Percentiles rank a stretch among this genome's conserved stretches.
phyloP scores from a whole-genome alignment of 2,797 vertebrate species.

The Myotis findleyi region DNA sequence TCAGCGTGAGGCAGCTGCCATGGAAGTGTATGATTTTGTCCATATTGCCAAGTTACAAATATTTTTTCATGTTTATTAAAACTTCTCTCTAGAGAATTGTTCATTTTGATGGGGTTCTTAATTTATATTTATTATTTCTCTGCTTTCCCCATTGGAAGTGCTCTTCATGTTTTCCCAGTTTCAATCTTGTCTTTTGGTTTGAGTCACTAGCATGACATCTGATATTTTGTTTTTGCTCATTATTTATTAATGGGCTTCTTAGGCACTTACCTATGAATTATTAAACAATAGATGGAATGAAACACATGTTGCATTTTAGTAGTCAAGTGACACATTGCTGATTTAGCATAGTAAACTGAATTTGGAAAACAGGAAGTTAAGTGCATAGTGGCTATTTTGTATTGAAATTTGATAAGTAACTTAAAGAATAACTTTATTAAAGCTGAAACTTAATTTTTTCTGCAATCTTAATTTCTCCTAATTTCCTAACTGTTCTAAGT shows the following conservation, averaged over 20 bases:
- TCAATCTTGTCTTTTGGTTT: slow-evolving; percentile 43
- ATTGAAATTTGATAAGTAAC: slow-evolving; percentile 38
- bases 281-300: slow-evolving; percentile 62
- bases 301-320: slow-evolving; percentile 50
- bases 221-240: slow-evolving; percentile 65
- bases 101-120: slow-evolving; percentile 30
- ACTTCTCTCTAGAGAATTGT: not conserved
- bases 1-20: not conserved
- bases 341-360: slow-evolving; percentile 46
- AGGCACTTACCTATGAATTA: slow-evolving; percentile 73
- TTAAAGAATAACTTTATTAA: slow-evolving; percentile 31
- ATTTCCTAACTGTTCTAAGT: slow-evolving; percentile 21
- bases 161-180: slow-evolving; percentile 27
- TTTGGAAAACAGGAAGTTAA: slow-evolving; percentile 60
- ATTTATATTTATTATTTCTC: slow-evolving; percentile 1
- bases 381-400: not conserved
- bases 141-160: not conserved
- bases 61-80: slow-evolving; percentile 18
- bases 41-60: not conserved
- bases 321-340: slow-evolving; percentile 61
- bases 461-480: slow-evolving; percentile 18
- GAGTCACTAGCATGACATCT: slow-evolving; percentile 59
- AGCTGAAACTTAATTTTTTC: slow-evolving; percentile 23
- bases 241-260: slow-evolving; percentile 72
- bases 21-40: not conserved